Evolutionary conservation across 2,888 invertebrate genomes (phyloP).

Genomic region (Fragum fragum): DNA sequence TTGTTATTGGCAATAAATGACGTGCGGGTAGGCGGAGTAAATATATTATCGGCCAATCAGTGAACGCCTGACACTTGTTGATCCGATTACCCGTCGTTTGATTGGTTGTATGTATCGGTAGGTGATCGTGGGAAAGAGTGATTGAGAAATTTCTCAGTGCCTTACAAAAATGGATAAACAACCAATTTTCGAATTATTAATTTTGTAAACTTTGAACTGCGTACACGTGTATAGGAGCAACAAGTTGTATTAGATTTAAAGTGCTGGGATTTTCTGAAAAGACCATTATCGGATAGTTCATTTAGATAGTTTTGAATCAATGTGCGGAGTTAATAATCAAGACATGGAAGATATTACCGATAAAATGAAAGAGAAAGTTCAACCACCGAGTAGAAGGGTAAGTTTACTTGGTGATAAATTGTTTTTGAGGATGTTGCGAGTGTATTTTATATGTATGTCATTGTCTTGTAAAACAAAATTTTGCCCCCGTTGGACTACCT

Average conservation of each 20-base stretch:
- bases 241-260: slow-evolving; percentile 19
- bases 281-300: slow-evolving; percentile 16
- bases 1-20: slow-evolving; percentile 56
- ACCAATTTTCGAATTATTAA: slow-evolving; percentile 27
- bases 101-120: slow-evolving; percentile 76
- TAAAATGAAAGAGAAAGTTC: slow-evolving; percentile 48
- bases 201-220: slow-evolving; percentile 19
- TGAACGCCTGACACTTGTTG: slow-evolving; percentile 54
- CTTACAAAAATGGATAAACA: slow-evolving; percentile 31
- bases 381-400: slow-evolving; percentile 59
- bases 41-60: slow-evolving; percentile 39
- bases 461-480: too few species aligned
- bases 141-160: slow-evolving; percentile 81
- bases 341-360: slow-evolving; percentile 41
- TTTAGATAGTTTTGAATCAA: slow-evolving; percentile 22
- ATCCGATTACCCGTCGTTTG: slow-evolving; percentile 47
- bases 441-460: too few species aligned
- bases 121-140: slow-evolving; percentile 82
- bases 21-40: slow-evolving; percentile 44
- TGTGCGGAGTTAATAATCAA: slow-evolving; percentile 41
- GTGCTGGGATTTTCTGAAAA: not conserved
- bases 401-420: not conserved
- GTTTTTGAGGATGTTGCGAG: too few species aligned
- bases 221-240: slow-evolving; percentile 24
- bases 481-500: too few species aligned